phyloP scores from a whole-genome alignment of 2,888 invertebrate genomes.

The Stenoptilia bipunctidactyla region DNA sequence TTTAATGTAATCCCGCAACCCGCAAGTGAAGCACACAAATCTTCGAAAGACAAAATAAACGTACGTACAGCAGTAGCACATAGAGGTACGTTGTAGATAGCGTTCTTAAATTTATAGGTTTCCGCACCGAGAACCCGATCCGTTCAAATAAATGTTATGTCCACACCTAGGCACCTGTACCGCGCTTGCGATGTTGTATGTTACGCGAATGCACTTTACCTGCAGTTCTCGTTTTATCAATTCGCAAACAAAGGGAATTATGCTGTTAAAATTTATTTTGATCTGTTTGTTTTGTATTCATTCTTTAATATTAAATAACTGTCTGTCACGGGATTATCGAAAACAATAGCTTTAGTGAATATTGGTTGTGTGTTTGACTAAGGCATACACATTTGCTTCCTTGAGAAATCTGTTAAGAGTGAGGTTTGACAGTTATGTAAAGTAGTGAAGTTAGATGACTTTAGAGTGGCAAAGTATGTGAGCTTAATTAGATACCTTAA shows the following conservation, averaged over 20 bases:
- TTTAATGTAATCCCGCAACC: background rate
- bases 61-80: conserved; percentile 11
- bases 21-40: background rate
- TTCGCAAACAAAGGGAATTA: too few relatives aligned
- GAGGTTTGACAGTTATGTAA: too few relatives aligned
- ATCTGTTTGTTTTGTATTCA: background rate
- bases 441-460: too few relatives aligned
- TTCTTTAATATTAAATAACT: background rate
- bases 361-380: too few relatives aligned
- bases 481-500: too few relatives aligned
- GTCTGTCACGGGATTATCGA: too few relatives aligned
- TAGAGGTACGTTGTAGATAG: conserved; percentile 16
- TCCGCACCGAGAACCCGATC: conserved; percentile 5
- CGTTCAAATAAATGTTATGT: background rate
- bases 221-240: background rate
- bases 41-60: background rate
- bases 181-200: background rate
- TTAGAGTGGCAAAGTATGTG: too few relatives aligned
- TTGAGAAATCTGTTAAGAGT: too few relatives aligned
- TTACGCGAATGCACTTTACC: background rate
- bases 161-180: background rate
- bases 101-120: conserved; percentile 20
- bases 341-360: too few relatives aligned
- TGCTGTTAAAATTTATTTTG: too few relatives aligned
- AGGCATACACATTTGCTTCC: too few relatives aligned